Evolutionary conservation across 2,113 vertebrate species (phyloP), one percentile per base, ranked within the genome.

Genomic region (Amazona vittata): DNA sequence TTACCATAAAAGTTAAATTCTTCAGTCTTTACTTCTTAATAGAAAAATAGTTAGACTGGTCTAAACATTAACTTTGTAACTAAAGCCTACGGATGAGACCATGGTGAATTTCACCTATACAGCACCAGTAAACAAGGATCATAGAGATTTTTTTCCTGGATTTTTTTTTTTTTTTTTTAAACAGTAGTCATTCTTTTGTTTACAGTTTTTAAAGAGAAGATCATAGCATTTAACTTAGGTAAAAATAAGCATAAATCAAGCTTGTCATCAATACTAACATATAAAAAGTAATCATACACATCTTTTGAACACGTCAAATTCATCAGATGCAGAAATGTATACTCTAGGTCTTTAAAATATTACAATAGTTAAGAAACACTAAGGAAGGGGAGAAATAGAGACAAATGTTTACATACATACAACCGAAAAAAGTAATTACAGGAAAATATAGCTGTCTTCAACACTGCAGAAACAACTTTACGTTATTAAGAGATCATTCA

Each of bases 181-280:
- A 74, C 78, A 47, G 37, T 52, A 85, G 35, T 76, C 35, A 79
- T 87, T 88, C 47, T 55, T 90, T 41, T 55, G 47, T 87, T 94
- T 87, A 83, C 33, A 46, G 11, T 43, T 92, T 83, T 83, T 78
- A 86, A 92, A 90, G 83, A 91, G 81, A 92, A 60, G 69, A 86
- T 91, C 89, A 92, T 5, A 78, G 35, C 68, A 86, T 94, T 86
- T 81, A 84, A 67, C 67, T 91, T 50, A 49, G 29, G 84, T 78
- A 57, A 96, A 94, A 94, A 95, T 41, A 92, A 63, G 19, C 26
- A 67, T 84, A 96, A 93, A 76, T 87, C 85, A 91, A 79, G 46
- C 29, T 57, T 15, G 64, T 46, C 52, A 73, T 52, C 47, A 69
- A 33, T 41, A 57, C 16, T 57, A 79, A 49, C 64, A 57, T 75